Base-by-base conservation (phyloP, 2,888 invertebrate genomes). In the Agrotis exclamationis region DNA sequence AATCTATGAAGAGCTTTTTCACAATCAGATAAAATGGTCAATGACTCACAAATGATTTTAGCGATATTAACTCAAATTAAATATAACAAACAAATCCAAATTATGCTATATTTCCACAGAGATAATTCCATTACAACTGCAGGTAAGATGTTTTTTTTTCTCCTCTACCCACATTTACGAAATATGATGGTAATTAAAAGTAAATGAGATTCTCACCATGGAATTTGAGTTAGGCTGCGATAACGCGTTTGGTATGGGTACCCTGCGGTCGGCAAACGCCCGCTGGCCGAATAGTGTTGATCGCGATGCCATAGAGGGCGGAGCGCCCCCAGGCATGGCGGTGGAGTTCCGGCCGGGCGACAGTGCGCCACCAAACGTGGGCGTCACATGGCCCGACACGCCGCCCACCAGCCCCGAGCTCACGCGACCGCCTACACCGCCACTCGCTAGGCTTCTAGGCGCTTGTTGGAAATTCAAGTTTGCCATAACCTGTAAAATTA, bases 391-490 rank as follows among this genome's bases (percentile, higher is more conserved):
- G 66, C 96, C 96, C 14, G 95, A 94, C 20, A 95, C 97, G 92
- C 98, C 98, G 89, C 98, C 98, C 94, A 98, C 98, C 93, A 98
- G 97, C 91, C 98, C 98, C 82, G 97, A 93, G 84, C 96, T 92
- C 53, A 96, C 96, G 89, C 97, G 92, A 90, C 97, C 92, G 57
- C 96, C 95, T 78, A 96, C 95, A 75, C 96, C 94, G 87, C 96
- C 97, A 95, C 98, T 98, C 94, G 98, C 98, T 96, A 98, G 97
- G 97, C 98, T 98, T 97, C 98, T 97, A 96, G 98, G 98, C 89
- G 98, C 97, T 96, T 98, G 98, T 96, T 98, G 98, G 96, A 98
- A 98, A 97, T 98, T 98, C 97, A 98, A 97, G 97, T 98, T 98
- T 97, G 98, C 98, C 98, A 98, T 98, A 97, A 97, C 98, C 98